Base-by-base conservation (phyloP, 1,140 invertebrate genomes). In the Hypsibius dujardini region DNA sequence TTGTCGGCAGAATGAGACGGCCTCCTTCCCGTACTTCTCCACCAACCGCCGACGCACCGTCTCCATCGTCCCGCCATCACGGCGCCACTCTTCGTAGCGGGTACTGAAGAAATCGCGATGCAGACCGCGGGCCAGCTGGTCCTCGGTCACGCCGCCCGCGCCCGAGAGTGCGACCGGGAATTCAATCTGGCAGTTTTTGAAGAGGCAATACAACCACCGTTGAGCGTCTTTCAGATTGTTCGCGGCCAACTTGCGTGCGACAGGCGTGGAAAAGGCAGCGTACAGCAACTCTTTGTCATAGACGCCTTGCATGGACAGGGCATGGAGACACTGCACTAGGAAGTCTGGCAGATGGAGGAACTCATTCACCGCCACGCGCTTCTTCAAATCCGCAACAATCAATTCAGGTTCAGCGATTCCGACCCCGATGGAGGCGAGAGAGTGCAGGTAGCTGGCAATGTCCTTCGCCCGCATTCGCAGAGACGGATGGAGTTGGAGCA, bases 131-230 rank as follows among this genome's bases (percentile, higher is more conserved):
- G 7, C 7, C n/a, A 56, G n/a, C 50, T n/a, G 7, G 50, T 7
- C 50, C n/a, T 56, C 50, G 7, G 50, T 12, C 50, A 56, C 50
- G 28, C 28, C 28, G 7, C n/a, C 50, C 7, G 50, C 50, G 7
- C 7, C 50, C n/a, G 7, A 12, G 50, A 56, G 7, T 56, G 7
- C 50, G 7, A 12, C 50, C 7, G 50, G 50, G n/a, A 56, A 56
- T n/a, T 56, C 50, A 56, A 56, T 56, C 50, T 56, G 50, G 50
- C 50, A 56, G 50, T 56, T 56, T n/a, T 56, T 56, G 50, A 12
- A 56, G 7, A 56, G 50, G n/a, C 50, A 56, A n/a, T 56, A 56
- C 50, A 56, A n/a, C 50, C 50, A 56, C n/a, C 50, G 50, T 56
- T 56, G 50, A 7, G 50, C 50, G 50, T 56, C 50, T n/a, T 56